These are phyloP conservation scores for Ellobium chinense DNA, from an alignment of 2,888 invertebrate genomes.

Conservation along the genomic window DNA sequence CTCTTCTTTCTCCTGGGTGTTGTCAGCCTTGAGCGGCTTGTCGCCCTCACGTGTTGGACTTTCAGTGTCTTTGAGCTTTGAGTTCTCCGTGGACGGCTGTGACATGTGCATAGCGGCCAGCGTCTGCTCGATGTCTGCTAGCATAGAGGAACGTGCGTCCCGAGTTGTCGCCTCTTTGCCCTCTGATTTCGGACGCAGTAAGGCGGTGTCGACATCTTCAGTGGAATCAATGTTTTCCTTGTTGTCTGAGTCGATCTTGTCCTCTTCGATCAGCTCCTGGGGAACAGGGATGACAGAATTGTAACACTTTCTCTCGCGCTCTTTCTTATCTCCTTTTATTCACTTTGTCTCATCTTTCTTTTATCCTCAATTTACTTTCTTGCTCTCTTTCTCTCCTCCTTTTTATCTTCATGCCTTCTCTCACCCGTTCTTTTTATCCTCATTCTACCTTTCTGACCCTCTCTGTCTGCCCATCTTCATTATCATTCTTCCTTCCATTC, in stretches of 20 bases:
- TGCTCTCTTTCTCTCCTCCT: no score
- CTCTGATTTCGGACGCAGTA: constrained; percentile 8
- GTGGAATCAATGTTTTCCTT: neutral
- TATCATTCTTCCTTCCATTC: no score
- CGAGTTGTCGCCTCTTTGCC: neutral
- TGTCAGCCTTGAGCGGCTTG: neutral
- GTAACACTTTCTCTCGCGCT: no score
- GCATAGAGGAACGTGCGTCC: constrained; percentile 47
- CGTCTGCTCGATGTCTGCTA: constrained; percentile 49
- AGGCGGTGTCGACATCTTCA: neutral
- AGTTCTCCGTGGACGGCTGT: neutral
- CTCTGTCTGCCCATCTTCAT: no score
- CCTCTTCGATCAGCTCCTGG: constrained; percentile 31
- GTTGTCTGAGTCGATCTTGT: neutral
- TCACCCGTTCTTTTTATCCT: no score
- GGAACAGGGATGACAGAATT: no score
- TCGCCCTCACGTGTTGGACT: neutral
- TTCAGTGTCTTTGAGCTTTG: neutral
- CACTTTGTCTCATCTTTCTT: no score
- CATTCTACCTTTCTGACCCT: no score
- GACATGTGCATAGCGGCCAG: constrained; percentile 39
- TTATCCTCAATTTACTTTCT: no score
- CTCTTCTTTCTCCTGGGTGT: neutral
- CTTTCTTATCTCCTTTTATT: no score
- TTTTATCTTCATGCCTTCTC: no score